Conservation (phyloP, 2,113 vertebrate genomes). For the Thryonomys swinderianus region DNA sequence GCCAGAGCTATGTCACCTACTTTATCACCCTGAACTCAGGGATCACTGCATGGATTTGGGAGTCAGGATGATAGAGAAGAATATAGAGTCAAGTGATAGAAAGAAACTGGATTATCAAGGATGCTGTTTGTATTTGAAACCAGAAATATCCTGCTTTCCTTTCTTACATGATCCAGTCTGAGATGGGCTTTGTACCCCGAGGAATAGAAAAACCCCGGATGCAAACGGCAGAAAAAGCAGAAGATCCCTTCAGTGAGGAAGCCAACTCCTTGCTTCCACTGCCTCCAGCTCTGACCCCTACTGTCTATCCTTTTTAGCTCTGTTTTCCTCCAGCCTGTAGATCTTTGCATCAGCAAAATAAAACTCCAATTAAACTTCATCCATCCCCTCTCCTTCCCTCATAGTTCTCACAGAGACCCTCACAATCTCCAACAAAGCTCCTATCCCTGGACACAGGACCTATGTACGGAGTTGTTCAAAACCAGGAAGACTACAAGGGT, state of each 20-base stretch:
- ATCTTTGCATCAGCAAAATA: not conserved
- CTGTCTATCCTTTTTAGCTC: fast-evolving
- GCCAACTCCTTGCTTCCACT: not conserved
- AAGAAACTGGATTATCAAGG: not conserved
- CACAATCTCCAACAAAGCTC: not conserved
- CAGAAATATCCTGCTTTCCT: not conserved
- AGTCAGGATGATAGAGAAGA: not conserved
- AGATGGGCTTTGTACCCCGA: not conserved
- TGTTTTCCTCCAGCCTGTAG: not conserved
- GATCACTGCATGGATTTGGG: fast-evolving
- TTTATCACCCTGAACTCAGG: not conserved
- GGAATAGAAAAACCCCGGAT: not conserved
- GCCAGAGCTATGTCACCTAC: not conserved
- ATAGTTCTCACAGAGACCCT: not conserved
- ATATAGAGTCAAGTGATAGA: not conserved
- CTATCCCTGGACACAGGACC: not conserved
- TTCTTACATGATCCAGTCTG: not conserved
- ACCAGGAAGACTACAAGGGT: not conserved
- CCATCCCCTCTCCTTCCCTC: not conserved
- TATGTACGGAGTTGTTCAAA: not conserved
- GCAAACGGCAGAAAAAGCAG: not conserved
- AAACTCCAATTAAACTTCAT: not conserved
- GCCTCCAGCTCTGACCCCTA: not conserved
- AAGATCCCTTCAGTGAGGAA: not conserved
- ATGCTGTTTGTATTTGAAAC: not conserved